Conservation (phyloP, 2,113 vertebrate species). For the Sapayoa aenigma region DNA sequence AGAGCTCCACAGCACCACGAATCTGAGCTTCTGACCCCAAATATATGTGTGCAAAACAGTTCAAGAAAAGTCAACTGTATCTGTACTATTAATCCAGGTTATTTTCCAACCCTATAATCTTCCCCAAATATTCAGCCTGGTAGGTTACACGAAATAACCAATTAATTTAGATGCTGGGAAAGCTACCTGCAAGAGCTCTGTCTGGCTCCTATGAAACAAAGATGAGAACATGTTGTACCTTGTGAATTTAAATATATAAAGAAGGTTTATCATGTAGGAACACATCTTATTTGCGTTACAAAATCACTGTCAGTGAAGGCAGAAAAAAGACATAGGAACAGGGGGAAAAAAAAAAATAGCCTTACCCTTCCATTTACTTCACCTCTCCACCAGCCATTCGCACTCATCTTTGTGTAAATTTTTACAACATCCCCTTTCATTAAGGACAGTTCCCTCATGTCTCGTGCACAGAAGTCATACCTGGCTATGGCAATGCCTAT, state of each 20-base stretch:
- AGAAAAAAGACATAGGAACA: background rate
- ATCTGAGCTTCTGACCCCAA: background rate
- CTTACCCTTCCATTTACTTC: conserved; percentile 93
- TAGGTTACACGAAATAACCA: background rate
- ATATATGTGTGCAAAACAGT: background rate
- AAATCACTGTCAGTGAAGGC: background rate
- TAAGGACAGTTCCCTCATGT: conserved; percentile 91
- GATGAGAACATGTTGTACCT: background rate
- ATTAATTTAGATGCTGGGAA: background rate
- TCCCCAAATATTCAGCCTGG: background rate
- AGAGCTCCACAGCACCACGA: background rate
- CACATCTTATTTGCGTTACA: background rate
- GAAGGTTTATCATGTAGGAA: background rate
- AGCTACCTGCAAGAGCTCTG: background rate
- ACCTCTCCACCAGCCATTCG: conserved; percentile 97
- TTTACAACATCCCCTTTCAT: conserved; percentile 93
- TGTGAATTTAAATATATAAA: background rate
- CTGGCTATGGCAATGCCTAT: conserved; percentile 92
- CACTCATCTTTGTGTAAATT: conserved; percentile 94
- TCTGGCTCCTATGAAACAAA: background rate
- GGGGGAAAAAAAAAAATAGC: background rate
- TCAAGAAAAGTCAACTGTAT: background rate
- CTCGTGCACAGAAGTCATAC: conserved; percentile 94
- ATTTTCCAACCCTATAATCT: background rate
- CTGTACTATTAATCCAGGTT: background rate